Evolutionary conservation across 2,113 vertebrate species (phyloP).

Genomic region (Melanotaenia duboulayi): DNA sequence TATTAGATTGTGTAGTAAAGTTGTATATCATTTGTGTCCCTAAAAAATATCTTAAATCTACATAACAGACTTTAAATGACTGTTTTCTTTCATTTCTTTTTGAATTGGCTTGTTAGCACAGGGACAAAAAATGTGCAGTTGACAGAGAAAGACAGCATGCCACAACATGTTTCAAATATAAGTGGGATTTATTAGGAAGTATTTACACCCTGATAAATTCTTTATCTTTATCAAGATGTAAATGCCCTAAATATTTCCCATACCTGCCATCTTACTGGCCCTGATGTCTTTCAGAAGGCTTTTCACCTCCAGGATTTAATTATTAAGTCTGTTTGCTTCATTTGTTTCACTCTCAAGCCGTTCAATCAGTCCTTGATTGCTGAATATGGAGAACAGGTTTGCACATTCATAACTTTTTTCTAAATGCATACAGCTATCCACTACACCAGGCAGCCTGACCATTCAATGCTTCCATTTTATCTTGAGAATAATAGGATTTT

Average conservation of each 20-base stretch:
- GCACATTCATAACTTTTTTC: neutral
- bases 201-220: no score
- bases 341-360: slow-evolving; percentile 3
- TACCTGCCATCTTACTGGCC: slow-evolving; percentile 37
- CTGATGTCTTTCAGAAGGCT: slow-evolving; percentile 30
- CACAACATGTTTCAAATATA: slow-evolving; percentile 1
- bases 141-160: slow-evolving; percentile 10
- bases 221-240: neutral
- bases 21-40: neutral
- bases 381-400: neutral
- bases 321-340: slow-evolving; percentile 33
- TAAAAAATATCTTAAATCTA: slow-evolving; percentile 4
- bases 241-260: neutral
- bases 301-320: slow-evolving; percentile 54
- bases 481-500: neutral
- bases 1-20: slow-evolving; percentile 39
- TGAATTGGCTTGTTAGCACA: slow-evolving; percentile 14
- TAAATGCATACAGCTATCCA: neutral
- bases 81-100: slow-evolving; percentile 16
- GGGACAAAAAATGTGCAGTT: slow-evolving; percentile 39
- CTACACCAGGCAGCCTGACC: slow-evolving; percentile 31
- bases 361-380: slow-evolving; percentile 20
- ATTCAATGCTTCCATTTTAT: slow-evolving; percentile 47
- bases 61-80: neutral
- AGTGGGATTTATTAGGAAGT: no score